These are phyloP conservation scores for Zalophus californianus DNA, from an alignment of 2,797 vertebrate genomes.

Conservation along the genomic window DNA sequence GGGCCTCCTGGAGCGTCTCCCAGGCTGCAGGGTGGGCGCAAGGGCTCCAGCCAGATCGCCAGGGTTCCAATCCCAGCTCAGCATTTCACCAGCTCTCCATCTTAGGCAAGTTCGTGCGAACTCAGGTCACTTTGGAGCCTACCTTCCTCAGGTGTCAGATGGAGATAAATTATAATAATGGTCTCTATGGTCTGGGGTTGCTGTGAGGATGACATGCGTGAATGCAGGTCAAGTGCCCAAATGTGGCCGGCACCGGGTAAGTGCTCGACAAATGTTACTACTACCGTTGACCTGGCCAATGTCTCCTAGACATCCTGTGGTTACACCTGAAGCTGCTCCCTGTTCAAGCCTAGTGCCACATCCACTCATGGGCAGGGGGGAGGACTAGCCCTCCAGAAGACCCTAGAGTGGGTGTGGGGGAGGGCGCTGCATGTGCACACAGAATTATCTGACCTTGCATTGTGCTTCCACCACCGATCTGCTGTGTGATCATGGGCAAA, in stretches of 20 bases:
- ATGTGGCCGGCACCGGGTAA: fast-evolving
- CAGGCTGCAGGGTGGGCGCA: not conserved
- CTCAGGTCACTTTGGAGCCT: not conserved
- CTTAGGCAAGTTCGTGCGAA: not conserved
- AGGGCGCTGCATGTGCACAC: not conserved
- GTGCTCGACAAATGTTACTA: not conserved
- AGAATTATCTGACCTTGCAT: not conserved
- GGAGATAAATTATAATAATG: not conserved
- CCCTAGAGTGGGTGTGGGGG: not conserved
- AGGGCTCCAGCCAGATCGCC: not conserved
- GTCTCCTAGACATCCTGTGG: not conserved
- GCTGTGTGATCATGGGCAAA: not conserved
- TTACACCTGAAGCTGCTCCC: not conserved
- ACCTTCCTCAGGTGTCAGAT: not conserved
- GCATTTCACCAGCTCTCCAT: not conserved
- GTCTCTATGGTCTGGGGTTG: not conserved
- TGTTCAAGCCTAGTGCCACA: not conserved
- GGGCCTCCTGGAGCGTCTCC: not conserved
- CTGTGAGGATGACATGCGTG: not conserved
- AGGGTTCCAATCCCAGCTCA: not conserved
- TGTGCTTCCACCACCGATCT: not conserved
- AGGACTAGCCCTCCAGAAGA: not conserved
- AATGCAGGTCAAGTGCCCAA: not conserved
- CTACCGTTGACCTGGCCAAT: not conserved
- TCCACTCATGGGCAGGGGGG: not conserved